phyloP scores from a whole-genome alignment of 2,113 vertebrate species.

The Platycercus adscitus region DNA sequence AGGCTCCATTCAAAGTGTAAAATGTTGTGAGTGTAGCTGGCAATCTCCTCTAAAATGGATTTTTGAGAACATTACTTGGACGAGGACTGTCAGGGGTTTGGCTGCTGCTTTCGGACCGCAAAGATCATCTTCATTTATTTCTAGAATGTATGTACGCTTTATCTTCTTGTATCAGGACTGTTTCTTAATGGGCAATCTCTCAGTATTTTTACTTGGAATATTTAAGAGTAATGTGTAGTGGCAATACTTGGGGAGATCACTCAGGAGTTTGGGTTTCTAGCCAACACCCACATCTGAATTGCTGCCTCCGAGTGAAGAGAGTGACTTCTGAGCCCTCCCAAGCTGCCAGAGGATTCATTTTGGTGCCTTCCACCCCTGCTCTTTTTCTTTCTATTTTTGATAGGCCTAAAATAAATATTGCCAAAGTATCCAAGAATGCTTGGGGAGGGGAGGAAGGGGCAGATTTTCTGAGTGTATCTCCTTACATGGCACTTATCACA shows the following conservation, averaged over 20 bases:
- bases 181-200: background rate
- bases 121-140: background rate
- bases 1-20: background rate
- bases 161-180: background rate
- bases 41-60: background rate
- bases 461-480: background rate
- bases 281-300: background rate
- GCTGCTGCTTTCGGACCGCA: background rate
- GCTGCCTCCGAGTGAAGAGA: background rate
- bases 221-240: background rate
- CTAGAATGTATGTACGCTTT: background rate
- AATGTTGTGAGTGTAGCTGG: background rate
- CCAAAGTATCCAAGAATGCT: background rate
- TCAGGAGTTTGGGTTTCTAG: background rate
- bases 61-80: background rate
- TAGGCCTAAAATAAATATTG: background rate
- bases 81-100: background rate
- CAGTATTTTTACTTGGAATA: background rate
- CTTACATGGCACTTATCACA: slow-evolving; percentile 26
- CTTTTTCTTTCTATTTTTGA: slow-evolving; percentile 32
- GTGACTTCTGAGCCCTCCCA: background rate
- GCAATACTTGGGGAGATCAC: background rate
- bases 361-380: background rate
- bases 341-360: background rate
- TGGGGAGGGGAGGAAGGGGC: fast-evolving